Evolutionary conservation across 2,797 vertebrate species (phyloP), one percentile per base, ranked within the genome.

Genomic region (Poeciliopsis presidionis): DNA sequence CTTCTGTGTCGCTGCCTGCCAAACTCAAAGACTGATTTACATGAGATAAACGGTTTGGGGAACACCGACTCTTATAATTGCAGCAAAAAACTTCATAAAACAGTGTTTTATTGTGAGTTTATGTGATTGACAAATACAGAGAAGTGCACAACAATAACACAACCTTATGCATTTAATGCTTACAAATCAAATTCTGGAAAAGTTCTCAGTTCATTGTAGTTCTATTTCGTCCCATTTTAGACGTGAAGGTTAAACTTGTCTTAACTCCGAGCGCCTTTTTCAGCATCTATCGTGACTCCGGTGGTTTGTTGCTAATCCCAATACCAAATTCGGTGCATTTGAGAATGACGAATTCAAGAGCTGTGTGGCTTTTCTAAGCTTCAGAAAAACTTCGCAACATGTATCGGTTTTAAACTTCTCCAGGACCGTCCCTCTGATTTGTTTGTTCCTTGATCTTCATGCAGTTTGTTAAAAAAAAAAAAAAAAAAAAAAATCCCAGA

Each of bases 11-110:
- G 83, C 55, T 80, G 45, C 36, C 51, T 43, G 53, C 78, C 67
- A 6, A 76, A 79, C 59, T 90, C 73, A 85, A 80, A 82, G 82
- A 85, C 74, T 76, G 82, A 83, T 76, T 72, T 12, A 2, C 41
- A 74, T 39, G 53, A 82, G 67, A 70, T 61, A 74, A 81, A 46
- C 72, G 51, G 59, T 18, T 63, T 63, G 59, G 33, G 59, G 30
- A 3, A 36, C 30, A 61, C 30, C 2, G 1, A 36, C 59, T 33
- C 11, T 61, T 30, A 8, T 9, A 18, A 12, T 67, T 25, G 13
- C 2, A 36, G 16, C 30, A 30, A 63, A 18, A 63, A 18, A 3
- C 18, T 13, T 41, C 20, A 41, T 18, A 67, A 22, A 12, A 13
- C 20, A 12, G 20, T 41, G 22, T 41, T 41, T 67, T 25, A 41